Conservation (phyloP, 2,797 vertebrate genomes). For the Clangula hyemalis region DNA sequence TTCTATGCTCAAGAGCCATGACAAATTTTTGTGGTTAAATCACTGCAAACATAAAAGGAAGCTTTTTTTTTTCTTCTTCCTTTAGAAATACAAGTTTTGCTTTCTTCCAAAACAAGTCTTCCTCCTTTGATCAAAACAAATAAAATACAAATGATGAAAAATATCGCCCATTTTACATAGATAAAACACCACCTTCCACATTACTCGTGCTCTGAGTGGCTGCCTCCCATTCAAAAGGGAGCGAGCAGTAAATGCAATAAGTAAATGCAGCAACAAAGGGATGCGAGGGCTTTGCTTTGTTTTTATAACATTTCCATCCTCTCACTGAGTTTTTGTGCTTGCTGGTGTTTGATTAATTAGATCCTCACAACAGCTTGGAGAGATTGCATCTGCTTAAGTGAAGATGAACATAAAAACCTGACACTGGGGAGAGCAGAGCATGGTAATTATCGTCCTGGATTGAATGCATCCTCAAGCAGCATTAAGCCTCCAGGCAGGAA, state of each 20-base stretch:
- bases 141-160: not conserved
- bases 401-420: not conserved
- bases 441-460: not conserved
- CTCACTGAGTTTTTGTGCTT: not conserved
- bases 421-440: not conserved
- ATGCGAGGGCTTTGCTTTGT: not conserved
- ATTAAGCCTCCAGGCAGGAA: not conserved
- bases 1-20: not conserved
- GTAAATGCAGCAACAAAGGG: constrained; percentile 2
- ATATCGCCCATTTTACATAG: not conserved
- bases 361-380: not conserved
- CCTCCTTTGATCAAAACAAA: constrained; percentile 39
- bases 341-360: not conserved
- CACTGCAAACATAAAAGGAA: not conserved
- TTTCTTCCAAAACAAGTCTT: not conserved
- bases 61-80: accelerated
- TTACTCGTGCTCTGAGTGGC: not conserved
- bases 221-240: not conserved
- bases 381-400: not conserved
- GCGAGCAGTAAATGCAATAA: not conserved
- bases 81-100: not conserved
- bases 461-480: not conserved
- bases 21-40: not conserved
- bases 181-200: not conserved
- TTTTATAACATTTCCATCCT: not conserved